Percentiles rank a stretch among this genome's conserved stretches.
Conservation (phyloP, 2,113 vertebrate genomes). For the Myocastor coypus region DNA sequence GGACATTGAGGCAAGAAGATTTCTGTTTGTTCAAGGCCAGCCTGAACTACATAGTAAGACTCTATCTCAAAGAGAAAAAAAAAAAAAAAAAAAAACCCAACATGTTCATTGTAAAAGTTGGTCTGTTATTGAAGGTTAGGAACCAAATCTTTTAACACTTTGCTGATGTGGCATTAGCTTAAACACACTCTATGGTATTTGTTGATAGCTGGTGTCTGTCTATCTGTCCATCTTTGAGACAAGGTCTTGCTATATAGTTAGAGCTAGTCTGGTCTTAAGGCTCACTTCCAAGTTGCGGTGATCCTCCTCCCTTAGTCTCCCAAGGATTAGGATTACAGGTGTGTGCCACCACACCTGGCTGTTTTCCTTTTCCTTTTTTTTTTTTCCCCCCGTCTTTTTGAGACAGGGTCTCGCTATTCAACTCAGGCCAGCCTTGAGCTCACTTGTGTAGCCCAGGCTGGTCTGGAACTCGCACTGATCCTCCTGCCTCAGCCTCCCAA, state of each 20-base stretch:
- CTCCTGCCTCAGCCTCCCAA: neutral
- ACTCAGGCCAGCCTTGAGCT: no score
- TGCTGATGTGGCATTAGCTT: conserved; percentile 11
- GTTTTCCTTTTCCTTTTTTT: no score
- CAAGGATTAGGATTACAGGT: neutral
- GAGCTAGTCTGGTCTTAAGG: neutral
- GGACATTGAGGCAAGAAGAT: neutral
- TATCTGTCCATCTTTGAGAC: neutral
- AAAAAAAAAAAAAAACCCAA: neutral
- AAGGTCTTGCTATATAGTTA: neutral
- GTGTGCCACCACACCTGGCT: neutral
- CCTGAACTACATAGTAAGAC: neutral
- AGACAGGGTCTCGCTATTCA: no score
- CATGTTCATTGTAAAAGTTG: neutral
- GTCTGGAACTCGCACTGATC: no score
- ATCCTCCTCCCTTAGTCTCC: neutral
- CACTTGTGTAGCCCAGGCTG: no score
- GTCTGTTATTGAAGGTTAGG: conserved; percentile 13
- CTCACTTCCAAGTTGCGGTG: neutral
- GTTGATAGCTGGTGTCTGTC: conserved; percentile 7
- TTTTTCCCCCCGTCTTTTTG: no score
- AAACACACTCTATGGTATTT: conserved; percentile 6
- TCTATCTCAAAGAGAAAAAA: neutral
- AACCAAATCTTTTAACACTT: neutral
- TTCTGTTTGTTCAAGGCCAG: neutral